A percentile compares a stretch with the other conserved stretches of the same genome.
These are phyloP conservation scores for Diglossa cyanea DNA, from an alignment of 2,797 vertebrate genomes.

Conservation along the genomic window DNA sequence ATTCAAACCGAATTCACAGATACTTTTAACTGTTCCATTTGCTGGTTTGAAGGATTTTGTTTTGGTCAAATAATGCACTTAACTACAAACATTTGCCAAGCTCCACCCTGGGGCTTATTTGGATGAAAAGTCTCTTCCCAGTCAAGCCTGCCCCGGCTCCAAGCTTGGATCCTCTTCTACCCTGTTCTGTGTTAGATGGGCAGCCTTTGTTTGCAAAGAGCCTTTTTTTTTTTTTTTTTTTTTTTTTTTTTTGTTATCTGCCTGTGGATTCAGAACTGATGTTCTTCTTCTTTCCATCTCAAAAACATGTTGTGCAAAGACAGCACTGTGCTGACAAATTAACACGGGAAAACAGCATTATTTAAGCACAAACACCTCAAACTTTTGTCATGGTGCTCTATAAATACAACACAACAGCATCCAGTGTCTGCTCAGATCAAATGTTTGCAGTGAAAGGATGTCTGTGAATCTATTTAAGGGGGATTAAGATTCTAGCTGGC, in stretches of 20 bases:
- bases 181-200: background rate
- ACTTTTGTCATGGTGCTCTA: conserved; percentile 50
- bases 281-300: background rate
- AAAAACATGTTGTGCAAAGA: background rate
- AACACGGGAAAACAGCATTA: background rate
- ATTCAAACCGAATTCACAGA: background rate
- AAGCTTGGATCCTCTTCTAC: background rate
- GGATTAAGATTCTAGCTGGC: conserved; percentile 60
- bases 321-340: conserved; percentile 16
- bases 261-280: background rate
- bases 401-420: conserved; percentile 46
- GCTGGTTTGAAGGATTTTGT: background rate
- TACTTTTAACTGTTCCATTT: background rate
- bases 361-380: conserved; percentile 44
- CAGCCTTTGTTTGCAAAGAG: background rate
- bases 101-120: background rate
- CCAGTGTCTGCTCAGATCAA: conserved; percentile 28
- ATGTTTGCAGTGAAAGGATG: conserved; percentile 42
- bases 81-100: background rate
- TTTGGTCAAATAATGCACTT: background rate
- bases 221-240: conserved; percentile 24
- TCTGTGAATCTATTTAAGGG: conserved; percentile 52
- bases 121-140: background rate
- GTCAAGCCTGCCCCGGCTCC: background rate
- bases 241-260: conserved; percentile 17